Conservation (phyloP, 92 coral and sea anemone species). For the Epizoanthus scotinus region DNA sequence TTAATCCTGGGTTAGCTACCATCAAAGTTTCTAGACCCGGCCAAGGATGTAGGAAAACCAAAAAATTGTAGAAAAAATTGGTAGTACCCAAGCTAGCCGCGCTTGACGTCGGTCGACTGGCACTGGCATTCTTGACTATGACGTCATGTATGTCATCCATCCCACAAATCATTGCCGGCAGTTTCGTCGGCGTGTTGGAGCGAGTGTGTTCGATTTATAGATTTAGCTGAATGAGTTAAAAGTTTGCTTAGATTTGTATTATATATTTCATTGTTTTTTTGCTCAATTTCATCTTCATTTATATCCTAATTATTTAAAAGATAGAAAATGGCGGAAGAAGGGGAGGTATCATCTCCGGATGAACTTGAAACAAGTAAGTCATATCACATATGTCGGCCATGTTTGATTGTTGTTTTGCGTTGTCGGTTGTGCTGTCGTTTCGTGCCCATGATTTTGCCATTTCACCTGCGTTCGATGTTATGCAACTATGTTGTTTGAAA, state of each 20-base stretch:
- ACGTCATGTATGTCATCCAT: slow-evolving; percentile 16
- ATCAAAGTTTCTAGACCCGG: too few species aligned
- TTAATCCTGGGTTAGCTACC: too few species aligned
- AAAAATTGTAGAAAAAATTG: too few species aligned
- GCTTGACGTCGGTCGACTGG: not conserved
- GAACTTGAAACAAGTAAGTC: slow-evolving; percentile 94
- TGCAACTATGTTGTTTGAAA: not conserved
- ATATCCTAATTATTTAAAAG: not conserved
- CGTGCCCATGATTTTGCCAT: not conserved
- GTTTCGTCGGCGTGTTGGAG: slow-evolving; percentile 26
- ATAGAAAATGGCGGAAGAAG: slow-evolving; percentile 87
- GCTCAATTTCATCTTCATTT: not conserved
- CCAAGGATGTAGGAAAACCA: too few species aligned
- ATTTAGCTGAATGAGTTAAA: not conserved
- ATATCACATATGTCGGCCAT: not conserved
- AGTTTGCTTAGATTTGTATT: not conserved
- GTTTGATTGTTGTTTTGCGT: not conserved
- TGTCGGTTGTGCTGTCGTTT: not conserved
- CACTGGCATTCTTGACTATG: slow-evolving; percentile 5
- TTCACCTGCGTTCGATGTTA: not conserved
- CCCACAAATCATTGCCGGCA: slow-evolving; percentile 11
- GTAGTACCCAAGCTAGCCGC: too few species aligned
- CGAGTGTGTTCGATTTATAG: slow-evolving; percentile 23
- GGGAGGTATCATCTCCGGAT: slow-evolving; percentile 96
- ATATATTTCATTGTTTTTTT: not conserved